Evolutionary conservation across 2,888 invertebrate genomes (phyloP), one percentile per base, ranked within the genome.

Genomic region (Xestia ashworthii): DNA sequence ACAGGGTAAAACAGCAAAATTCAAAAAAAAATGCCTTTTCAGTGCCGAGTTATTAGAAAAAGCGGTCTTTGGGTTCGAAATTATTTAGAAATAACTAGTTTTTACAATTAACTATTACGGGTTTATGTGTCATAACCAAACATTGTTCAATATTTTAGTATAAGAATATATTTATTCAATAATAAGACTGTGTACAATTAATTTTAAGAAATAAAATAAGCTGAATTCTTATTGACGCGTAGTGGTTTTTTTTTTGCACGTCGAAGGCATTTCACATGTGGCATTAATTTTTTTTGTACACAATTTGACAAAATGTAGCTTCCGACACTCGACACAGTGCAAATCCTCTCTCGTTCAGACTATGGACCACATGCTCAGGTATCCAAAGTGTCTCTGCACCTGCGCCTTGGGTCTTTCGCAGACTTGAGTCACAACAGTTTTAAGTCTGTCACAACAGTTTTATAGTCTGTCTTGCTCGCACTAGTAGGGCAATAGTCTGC

Each of bases 61-160:
- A 71, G 55, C 58, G 64, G 53, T 55, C 16, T 50, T 58, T 65
- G 32, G 25, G 38, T 44, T n/a, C 12, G 48, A 68, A 64, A 53
- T 60, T 66, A 64, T 71, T 25, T 22, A 22, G 32, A 55, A 66
- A 67, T 76, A 71, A 12, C 41, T 82, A 82, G 78, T 74, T 82
- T 55, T 81, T 72, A 81, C 68, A 66, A 64, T 74, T 70, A 76
- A 76, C 12, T 84, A 81, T 84, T 91, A 94, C 93, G 93, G 94
- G 93, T 94, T 91, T 90, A 86, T 89, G 90, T 91, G 91, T 94
- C 89, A 90, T 92, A 90, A 88, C 87, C 88, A 91, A 89, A 89
- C 87, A 74, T 87, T 86, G 58, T 83, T 72, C n/a, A 71, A 44
- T 71, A 65, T 44, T 44, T n/a, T 32, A 32, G 32, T 32, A 14